phyloP scores from a whole-genome alignment of 2,888 invertebrate genomes.

The Nephrotoma guestfalica region DNA sequence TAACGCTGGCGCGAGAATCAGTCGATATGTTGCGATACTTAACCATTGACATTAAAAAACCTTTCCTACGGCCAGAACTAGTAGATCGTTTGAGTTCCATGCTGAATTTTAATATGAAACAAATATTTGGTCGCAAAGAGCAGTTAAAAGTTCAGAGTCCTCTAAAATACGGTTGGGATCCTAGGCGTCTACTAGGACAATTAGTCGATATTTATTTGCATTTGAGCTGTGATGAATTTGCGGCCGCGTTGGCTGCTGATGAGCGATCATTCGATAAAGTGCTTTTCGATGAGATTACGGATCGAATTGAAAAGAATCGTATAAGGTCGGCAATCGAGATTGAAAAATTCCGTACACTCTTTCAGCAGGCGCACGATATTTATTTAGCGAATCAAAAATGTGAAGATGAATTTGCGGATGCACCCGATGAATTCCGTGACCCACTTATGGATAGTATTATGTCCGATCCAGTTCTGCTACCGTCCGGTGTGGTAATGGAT shows the following conservation, averaged over 20 bases:
- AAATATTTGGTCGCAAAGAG: constrained; percentile 92
- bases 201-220: constrained; percentile 95
- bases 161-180: constrained; percentile 96
- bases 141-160: constrained; percentile 86
- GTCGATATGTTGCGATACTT: constrained; percentile 97
- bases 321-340: constrained; percentile 79
- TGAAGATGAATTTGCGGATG: constrained; percentile 88
- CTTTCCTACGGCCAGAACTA: constrained; percentile 85
- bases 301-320: constrained; percentile 60
- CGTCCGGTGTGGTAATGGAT: constrained; percentile 89
- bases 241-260: constrained; percentile 84
- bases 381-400: constrained; percentile 62
- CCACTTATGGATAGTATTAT: constrained; percentile 95
- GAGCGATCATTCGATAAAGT: constrained; percentile 93
- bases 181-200: constrained; percentile 76
- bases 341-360: constrained; percentile 66
- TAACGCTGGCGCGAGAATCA: constrained; percentile 85
- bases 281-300: constrained; percentile 80
- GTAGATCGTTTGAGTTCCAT: constrained; percentile 92
- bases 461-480: constrained; percentile 87
- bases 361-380: constrained; percentile 63
- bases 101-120: constrained; percentile 95
- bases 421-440: constrained; percentile 92
- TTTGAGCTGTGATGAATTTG: constrained; percentile 82
- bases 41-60: constrained; percentile 83